Evolutionary conservation across 1,140 invertebrate species (phyloP).

Genomic region (Pachyrhynchus sulphureomaculatus): DNA sequence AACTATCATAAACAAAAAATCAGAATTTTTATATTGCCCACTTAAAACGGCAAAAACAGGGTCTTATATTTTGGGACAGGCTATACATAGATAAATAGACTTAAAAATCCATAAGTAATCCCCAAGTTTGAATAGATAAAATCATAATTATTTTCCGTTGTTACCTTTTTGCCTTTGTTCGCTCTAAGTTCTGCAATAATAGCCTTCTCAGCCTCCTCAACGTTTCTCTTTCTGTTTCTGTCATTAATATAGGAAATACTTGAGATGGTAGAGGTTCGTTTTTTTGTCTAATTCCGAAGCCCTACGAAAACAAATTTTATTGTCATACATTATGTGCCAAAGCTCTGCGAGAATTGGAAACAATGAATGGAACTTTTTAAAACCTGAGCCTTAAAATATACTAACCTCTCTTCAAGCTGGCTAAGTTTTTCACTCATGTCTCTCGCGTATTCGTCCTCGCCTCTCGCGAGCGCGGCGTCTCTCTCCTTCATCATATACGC

Average conservation of each 20-base stretch:
- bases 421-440: constrained; percentile 69
- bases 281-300: constrained; percentile 89
- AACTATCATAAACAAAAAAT: too few relatives aligned
- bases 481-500: constrained; percentile 90
- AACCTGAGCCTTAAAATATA: too few relatives aligned
- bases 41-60: too few relatives aligned
- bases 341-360: too few relatives aligned
- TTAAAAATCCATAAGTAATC: too few relatives aligned
- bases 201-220: constrained; percentile 93
- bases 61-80: too few relatives aligned
- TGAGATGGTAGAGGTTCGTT: constrained; percentile 85
- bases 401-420: constrained; percentile 74
- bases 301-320: constrained; percentile 52
- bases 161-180: constrained; percentile 73
- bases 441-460: constrained; percentile 74
- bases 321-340: too few relatives aligned
- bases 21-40: too few relatives aligned
- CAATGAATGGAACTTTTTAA: too few relatives aligned
- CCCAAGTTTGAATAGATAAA: too few relatives aligned
- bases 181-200: constrained; percentile 78
- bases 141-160: too few relatives aligned
- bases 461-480: constrained; percentile 71
- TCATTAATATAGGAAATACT: constrained; percentile 97
- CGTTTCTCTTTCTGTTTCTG: constrained; percentile 88
- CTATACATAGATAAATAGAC: too few relatives aligned